Conservation (phyloP, 2,113 vertebrate species). For the Condylura cristata region DNA sequence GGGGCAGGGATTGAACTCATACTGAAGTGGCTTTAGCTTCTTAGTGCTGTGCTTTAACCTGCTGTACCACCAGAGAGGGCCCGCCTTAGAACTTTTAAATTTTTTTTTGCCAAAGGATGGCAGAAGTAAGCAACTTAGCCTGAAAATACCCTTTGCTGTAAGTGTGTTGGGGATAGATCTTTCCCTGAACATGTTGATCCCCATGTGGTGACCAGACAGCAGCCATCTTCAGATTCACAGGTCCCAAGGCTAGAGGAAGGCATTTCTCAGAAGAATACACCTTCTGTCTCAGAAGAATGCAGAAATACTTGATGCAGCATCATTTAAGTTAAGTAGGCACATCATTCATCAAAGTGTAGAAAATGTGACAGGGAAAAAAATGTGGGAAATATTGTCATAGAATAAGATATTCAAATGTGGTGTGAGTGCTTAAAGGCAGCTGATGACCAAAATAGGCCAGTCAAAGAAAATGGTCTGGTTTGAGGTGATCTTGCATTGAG, state of each 20-base stretch:
- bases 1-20: too few relatives aligned
- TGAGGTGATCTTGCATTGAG: slow-evolving; percentile 69
- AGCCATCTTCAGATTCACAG: slow-evolving; percentile 4
- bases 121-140: slow-evolving; percentile 78
- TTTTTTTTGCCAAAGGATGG: slow-evolving; percentile 67
- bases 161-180: slow-evolving; percentile 20
- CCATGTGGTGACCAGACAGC: slow-evolving; percentile 1
- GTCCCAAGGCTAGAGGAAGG: background rate
- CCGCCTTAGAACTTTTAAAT: too few relatives aligned
- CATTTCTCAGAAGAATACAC: slow-evolving; percentile 43
- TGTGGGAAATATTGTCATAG: background rate
- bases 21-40: too few relatives aligned
- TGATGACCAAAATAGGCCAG: slow-evolving; percentile 47
- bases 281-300: slow-evolving; percentile 46
- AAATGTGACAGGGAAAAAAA: slow-evolving; percentile 63
- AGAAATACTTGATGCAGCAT: slow-evolving; percentile 23
- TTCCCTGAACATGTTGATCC: slow-evolving; percentile 27
- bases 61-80: too few relatives aligned
- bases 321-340: slow-evolving; percentile 56
- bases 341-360: slow-evolving; percentile 37
- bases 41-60: too few relatives aligned
- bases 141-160: slow-evolving; percentile 65
- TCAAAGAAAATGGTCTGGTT: slow-evolving; percentile 75
- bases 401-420: slow-evolving; percentile 61
- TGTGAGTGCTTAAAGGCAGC: slow-evolving; percentile 76